Percentiles rank a stretch among this genome's conserved stretches.
phyloP scores from a whole-genome alignment of 2,113 vertebrate genomes.

The Indicator indicator region DNA sequence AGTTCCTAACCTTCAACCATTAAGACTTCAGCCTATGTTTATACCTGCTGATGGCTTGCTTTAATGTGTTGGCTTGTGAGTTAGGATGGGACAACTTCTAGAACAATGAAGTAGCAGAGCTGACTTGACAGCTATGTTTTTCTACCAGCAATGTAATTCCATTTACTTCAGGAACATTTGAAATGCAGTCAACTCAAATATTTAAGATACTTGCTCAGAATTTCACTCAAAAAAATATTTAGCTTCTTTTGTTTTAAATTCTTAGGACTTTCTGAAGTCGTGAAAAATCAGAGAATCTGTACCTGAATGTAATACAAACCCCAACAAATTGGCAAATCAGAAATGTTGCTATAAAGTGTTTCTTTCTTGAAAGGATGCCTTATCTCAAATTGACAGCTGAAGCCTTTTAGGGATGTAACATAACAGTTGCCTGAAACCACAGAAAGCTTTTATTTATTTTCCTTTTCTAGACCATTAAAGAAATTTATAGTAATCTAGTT shows the following conservation, averaged over 20 bases:
- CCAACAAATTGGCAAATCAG: neutral
- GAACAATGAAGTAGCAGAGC: accelerated
- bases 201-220: neutral
- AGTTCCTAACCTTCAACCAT: neutral
- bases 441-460: neutral
- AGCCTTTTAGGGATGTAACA: neutral
- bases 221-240: neutral
- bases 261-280: neutral
- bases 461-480: neutral
- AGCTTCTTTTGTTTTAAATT: neutral
- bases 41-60: neutral
- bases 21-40: neutral
- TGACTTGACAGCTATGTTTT: neutral
- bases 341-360: neutral
- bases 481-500: neutral
- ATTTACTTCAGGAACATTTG: neutral
- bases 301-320: neutral
- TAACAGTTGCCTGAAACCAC: neutral
- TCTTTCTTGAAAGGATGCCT: neutral
- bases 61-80: neutral
- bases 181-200: neutral
- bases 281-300: neutral
- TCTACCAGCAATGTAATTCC: neutral
- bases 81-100: neutral
- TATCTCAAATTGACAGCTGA: neutral